Percentiles rank a stretch among this genome's conserved stretches.
Conservation (phyloP, 2,888 invertebrate genomes). For the Volucella inflata region DNA sequence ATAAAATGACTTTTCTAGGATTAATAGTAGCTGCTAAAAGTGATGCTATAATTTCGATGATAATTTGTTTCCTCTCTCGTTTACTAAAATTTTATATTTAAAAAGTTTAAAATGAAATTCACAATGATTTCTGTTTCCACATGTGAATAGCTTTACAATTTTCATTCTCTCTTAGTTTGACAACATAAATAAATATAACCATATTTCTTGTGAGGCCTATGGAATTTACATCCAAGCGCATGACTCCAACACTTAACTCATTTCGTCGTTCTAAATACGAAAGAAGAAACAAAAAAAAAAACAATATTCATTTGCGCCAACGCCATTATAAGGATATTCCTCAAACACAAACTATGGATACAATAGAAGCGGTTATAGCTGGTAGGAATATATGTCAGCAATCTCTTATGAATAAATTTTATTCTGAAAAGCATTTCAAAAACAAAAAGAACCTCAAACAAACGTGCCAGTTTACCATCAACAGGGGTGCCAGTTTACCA, state of each 20-base stretch:
- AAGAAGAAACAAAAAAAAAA: background rate
- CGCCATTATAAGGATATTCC: slow-evolving; percentile 12
- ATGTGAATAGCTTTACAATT: too few relatives aligned
- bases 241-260: slow-evolving; percentile 39
- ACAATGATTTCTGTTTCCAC: too few relatives aligned
- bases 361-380: slow-evolving; percentile 28
- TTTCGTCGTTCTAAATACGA: slow-evolving; percentile 37
- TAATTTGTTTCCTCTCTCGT: too few relatives aligned
- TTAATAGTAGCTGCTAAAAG: too few relatives aligned
- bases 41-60: too few relatives aligned
- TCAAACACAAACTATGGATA: slow-evolving; percentile 32
- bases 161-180: too few relatives aligned
- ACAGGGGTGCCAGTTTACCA: background rate
- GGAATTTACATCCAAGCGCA: slow-evolving; percentile 29
- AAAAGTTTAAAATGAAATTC: too few relatives aligned
- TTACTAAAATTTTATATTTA: too few relatives aligned
- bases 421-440: slow-evolving; percentile 13
- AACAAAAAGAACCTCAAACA: slow-evolving; percentile 21
- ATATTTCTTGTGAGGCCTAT: too few relatives aligned
- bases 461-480: slow-evolving; percentile 36
- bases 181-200: too few relatives aligned
- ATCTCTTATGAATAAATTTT: slow-evolving; percentile 31
- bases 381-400: background rate
- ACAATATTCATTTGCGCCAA: background rate
- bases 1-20: too few relatives aligned